Percentiles rank a stretch among this genome's conserved stretches.
Conservation (phyloP, 2,797 vertebrate genomes). For the Platyrinchus mystaceus region DNA sequence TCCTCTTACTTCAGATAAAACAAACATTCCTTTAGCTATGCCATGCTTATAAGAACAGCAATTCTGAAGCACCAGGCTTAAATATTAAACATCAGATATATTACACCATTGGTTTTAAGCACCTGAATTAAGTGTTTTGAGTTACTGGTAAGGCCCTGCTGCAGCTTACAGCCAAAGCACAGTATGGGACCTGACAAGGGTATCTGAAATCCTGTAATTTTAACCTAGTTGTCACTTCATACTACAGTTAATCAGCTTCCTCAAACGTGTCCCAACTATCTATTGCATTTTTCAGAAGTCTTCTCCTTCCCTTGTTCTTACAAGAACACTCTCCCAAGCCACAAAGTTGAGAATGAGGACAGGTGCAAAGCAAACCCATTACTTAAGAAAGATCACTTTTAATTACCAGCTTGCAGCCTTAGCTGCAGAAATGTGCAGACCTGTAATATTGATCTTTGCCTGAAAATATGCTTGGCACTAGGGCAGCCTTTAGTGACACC, state of each 20-base stretch:
- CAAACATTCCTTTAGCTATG: background rate
- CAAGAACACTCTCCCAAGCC: background rate
- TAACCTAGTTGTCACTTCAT: background rate
- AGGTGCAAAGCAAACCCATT: background rate
- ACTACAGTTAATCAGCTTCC: background rate
- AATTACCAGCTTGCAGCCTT: constrained; percentile 20
- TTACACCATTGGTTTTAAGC: background rate
- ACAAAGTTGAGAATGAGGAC: background rate
- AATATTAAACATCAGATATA: background rate
- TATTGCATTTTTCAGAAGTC: background rate
- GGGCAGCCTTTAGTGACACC: background rate
- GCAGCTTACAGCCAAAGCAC: background rate
- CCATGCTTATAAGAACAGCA: background rate
- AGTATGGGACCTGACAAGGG: background rate
- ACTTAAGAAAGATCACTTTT: constrained; percentile 5
- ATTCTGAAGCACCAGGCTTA: background rate
- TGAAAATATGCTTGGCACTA: background rate
- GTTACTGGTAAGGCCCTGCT: background rate
- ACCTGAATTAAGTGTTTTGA: background rate
- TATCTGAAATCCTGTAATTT: background rate
- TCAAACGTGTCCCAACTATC: background rate
- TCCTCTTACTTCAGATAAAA: background rate
- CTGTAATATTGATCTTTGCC: background rate
- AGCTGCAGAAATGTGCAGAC: background rate
- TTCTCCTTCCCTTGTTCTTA: background rate